Conservation (phyloP, 1,140 invertebrate genomes). For the Nephila pilipes region DNA sequence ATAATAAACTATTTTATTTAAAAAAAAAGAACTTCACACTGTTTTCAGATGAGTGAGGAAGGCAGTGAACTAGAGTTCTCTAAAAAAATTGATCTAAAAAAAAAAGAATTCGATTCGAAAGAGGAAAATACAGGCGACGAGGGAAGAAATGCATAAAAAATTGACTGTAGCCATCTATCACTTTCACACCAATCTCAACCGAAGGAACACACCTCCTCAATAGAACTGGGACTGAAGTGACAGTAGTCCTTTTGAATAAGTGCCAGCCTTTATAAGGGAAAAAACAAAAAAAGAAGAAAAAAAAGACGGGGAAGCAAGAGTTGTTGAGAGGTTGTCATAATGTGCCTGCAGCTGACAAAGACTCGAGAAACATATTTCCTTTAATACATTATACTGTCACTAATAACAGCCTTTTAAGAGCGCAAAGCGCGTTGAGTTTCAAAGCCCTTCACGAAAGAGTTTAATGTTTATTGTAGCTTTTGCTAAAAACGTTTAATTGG, state of each 20-base stretch:
- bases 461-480: neutral
- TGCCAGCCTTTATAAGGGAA: constrained; percentile 44
- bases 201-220: constrained; percentile 57
- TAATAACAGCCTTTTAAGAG: constrained; percentile 66
- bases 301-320: constrained; percentile 34
- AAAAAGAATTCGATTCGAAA: constrained; percentile 1
- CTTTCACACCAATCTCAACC: constrained; percentile 42
- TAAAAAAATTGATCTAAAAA: neutral
- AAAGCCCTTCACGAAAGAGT: neutral
- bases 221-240: constrained; percentile 39
- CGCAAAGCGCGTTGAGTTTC: neutral
- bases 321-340: constrained; percentile 70
- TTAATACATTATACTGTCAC: constrained; percentile 71
- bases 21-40: no score
- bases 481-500: constrained; percentile 1
- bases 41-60: no score
- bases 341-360: constrained; percentile 66
- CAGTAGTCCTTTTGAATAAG: constrained; percentile 65
- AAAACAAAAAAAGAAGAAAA: constrained; percentile 30
- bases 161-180: constrained; percentile 30
- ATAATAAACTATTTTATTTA: no score
- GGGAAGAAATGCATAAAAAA: constrained; percentile 47
- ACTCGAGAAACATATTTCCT: constrained; percentile 50
- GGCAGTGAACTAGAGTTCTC: no score
- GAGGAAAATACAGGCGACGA: neutral